Evolutionary conservation across 1,140 invertebrate species (phyloP).

Genomic region (Orchesella cincta): DNA sequence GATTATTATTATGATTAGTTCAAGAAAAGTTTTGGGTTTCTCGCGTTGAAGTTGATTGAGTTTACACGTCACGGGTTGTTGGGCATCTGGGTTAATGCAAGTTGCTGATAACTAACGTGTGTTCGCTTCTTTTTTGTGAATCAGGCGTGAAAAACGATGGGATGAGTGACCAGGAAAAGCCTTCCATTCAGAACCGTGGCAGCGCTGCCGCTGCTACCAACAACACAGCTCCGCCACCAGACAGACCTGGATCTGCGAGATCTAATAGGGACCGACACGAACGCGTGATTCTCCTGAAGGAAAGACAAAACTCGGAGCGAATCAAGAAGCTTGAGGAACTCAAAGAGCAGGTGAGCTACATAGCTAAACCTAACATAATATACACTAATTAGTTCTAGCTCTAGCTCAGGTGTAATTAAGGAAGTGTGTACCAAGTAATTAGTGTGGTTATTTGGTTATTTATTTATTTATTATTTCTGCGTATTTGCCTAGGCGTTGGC

Average conservation of each 20-base stretch:
- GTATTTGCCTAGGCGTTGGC: constrained; percentile 42
- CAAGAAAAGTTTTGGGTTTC: not conserved
- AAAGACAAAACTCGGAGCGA: constrained; percentile 46
- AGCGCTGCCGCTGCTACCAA: not conserved
- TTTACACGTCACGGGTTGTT: not conserved
- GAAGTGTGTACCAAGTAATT: too few species aligned
- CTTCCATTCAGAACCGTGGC: not conserved
- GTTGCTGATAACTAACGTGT: not conserved
- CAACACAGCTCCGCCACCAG: not conserved
- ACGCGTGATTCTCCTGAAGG: constrained; percentile 23
- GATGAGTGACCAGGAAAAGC: constrained; percentile 38
- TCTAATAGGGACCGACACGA: constrained; percentile 7
- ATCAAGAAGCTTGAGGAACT: constrained; percentile 50
- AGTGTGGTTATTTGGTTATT: not conserved
- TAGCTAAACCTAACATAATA: too few species aligned
- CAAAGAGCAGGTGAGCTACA: constrained; percentile 46
- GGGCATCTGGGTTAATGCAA: too few species aligned
- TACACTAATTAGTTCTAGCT: too few species aligned
- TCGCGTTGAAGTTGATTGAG: not conserved
- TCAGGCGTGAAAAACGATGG: constrained; percentile 48
- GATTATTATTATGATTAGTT: not conserved
- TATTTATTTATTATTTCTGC: constrained; percentile 2
- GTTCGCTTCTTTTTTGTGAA: constrained; percentile 3
- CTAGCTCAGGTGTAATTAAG: too few species aligned
- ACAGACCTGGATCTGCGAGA: constrained; percentile 5